These are phyloP conservation scores for Halocynthia roretzi DNA, from an alignment of 23 tunicate species.

Conservation along the genomic window DNA sequence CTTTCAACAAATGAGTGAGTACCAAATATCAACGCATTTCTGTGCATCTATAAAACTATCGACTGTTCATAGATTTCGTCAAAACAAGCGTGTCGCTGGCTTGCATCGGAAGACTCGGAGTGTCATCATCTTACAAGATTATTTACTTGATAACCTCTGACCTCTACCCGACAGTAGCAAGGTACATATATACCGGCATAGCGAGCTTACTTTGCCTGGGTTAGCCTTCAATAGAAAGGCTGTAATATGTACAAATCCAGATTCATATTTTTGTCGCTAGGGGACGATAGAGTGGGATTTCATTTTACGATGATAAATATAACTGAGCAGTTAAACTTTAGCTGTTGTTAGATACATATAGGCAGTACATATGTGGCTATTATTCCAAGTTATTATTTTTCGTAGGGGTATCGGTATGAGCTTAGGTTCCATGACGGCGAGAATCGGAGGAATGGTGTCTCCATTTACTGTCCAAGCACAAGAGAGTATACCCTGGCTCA, in stretches of 20 bases:
- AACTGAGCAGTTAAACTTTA: too few species aligned
- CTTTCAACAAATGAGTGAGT: neutral
- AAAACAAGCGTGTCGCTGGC: slow-evolving; percentile 9
- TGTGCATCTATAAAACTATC: neutral
- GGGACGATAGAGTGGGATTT: too few species aligned
- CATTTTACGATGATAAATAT: too few species aligned
- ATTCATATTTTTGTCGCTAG: too few species aligned
- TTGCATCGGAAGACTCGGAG: slow-evolving; percentile 26
- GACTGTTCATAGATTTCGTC: neutral
- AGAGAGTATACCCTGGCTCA: slow-evolving; percentile 54
- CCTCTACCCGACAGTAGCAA: slow-evolving; percentile 50
- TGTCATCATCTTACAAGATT: slow-evolving; percentile 12
- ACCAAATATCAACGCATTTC: neutral
- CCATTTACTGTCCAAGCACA: slow-evolving; percentile 55
- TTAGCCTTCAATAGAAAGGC: too few species aligned
- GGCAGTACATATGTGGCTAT: too few species aligned
- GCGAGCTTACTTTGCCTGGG: too few species aligned
- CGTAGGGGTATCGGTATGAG: slow-evolving; percentile 55
- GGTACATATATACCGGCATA: slow-evolving; percentile 19
- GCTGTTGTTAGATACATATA: too few species aligned
- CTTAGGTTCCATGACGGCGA: slow-evolving; percentile 48
- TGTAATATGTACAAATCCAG: too few species aligned
- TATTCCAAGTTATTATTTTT: neutral
- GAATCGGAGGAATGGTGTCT: slow-evolving; percentile 60
- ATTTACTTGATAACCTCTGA: slow-evolving; percentile 38